phyloP scores from a whole-genome alignment of 2,888 invertebrate species.

The Rhagium mordax region DNA sequence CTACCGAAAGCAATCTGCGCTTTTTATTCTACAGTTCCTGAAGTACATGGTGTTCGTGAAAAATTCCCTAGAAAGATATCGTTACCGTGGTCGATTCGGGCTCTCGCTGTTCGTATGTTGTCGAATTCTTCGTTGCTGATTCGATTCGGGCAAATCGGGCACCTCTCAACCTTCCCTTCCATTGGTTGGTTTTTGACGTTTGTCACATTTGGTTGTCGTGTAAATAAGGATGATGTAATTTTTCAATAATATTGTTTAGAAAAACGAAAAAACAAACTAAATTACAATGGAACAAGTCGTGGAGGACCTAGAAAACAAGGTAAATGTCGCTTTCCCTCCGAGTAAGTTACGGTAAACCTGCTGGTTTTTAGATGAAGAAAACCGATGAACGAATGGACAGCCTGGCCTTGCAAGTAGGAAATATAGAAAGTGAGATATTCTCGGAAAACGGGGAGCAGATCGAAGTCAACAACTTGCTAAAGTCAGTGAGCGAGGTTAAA shows the following conservation, averaged over 20 bases:
- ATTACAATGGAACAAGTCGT: slow-evolving; percentile 64
- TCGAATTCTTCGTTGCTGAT: too few relatives aligned
- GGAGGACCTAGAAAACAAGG: slow-evolving; percentile 66
- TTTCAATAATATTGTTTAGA: neutral
- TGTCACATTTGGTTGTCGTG: neutral
- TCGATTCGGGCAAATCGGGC: too few relatives aligned
- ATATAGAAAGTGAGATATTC: slow-evolving; percentile 78
- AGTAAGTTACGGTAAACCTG: neutral
- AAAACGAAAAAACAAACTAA: neutral
- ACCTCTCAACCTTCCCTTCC: too few relatives aligned
- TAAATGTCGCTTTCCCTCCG: slow-evolving; percentile 30
- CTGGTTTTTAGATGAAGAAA: slow-evolving; percentile 76
- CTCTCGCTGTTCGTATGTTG: too few relatives aligned
- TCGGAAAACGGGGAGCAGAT: slow-evolving; percentile 71
- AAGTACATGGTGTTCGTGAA: too few relatives aligned
- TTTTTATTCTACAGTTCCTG: too few relatives aligned
- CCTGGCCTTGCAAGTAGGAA: slow-evolving; percentile 83
- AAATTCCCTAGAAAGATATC: too few relatives aligned
- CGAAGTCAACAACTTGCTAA: slow-evolving; percentile 81
- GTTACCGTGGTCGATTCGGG: too few relatives aligned
- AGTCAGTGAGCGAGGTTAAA: slow-evolving; percentile 84
- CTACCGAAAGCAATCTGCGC: too few relatives aligned
- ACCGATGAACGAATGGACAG: slow-evolving; percentile 82
- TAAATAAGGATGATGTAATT: neutral
- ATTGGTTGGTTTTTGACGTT: neutral